phyloP scores from a whole-genome alignment of 2,797 vertebrate genomes.

The Falco biarmicus region DNA sequence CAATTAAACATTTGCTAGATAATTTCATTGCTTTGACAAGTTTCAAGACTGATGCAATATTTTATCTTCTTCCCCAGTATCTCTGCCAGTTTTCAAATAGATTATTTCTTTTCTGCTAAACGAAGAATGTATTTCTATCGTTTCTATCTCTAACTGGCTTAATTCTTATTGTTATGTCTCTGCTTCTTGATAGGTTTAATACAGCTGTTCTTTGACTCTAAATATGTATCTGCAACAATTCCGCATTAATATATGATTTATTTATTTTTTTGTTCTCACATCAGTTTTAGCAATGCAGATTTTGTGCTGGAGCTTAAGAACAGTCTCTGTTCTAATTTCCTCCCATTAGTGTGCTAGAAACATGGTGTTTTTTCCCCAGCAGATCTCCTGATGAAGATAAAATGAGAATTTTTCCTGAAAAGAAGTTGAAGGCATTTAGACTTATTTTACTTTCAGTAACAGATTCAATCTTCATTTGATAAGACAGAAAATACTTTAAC shows the following conservation, averaged over 20 bases:
- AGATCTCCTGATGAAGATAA: not conserved
- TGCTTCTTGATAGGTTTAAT: constrained; percentile 18
- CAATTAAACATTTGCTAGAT: constrained; percentile 23
- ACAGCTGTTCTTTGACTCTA: not conserved
- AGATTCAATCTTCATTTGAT: not conserved
- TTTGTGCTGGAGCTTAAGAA: constrained; percentile 20
- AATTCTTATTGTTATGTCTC: constrained; percentile 2
- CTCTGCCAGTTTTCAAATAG: not conserved
- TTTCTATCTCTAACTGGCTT: not conserved
- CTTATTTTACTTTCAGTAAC: not conserved
- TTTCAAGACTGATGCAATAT: constrained; percentile 14
- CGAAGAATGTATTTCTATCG: constrained; percentile 12
- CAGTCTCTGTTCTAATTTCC: not conserved
- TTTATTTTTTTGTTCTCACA: not conserved
- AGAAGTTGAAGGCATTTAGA: not conserved
- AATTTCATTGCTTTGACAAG: constrained; percentile 49
- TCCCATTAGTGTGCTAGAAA: constrained; percentile 13
- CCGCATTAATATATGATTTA: not conserved
- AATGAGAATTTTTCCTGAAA: not conserved
- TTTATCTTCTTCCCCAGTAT: constrained; percentile 4
- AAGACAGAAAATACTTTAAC: not conserved
- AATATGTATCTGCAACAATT: not conserved
- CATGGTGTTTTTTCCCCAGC: not conserved
- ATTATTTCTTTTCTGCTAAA: constrained; percentile 22
- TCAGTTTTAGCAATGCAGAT: not conserved